These are phyloP conservation scores for Myotis planiceps DNA, from an alignment of 2,797 vertebrate species.

Conservation along the genomic window DNA sequence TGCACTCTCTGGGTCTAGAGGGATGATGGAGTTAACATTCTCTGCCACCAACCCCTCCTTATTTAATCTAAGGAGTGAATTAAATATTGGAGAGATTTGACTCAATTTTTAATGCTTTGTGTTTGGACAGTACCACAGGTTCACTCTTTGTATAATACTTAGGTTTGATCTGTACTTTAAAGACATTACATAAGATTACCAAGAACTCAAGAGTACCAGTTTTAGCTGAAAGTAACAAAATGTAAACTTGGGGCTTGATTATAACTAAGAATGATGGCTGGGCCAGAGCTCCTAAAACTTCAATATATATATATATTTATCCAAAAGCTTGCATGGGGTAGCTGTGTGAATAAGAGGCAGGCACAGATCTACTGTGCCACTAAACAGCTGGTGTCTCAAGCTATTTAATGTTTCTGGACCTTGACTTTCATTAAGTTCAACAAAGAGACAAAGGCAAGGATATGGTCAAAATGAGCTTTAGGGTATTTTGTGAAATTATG, in stretches of 20 bases:
- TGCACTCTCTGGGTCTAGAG: neutral
- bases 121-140: neutral
- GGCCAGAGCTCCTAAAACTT: neutral
- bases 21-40: neutral
- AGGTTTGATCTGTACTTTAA: constrained; percentile 3
- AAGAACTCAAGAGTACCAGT: neutral
- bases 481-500: neutral
- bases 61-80: neutral
- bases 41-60: neutral
- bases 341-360: neutral
- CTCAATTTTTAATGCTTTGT: neutral
- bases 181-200: neutral
- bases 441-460: neutral
- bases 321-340: neutral
- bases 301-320: neutral
- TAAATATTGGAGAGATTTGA: neutral
- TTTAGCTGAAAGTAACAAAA: constrained; percentile 7
- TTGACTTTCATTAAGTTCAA: neutral
- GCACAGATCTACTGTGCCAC: neutral
- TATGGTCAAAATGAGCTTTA: neutral
- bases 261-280: neutral
- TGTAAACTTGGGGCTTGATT: neutral
- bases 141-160: neutral
- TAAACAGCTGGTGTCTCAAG: neutral
- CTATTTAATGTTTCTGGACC: neutral